A percentile compares a stretch with the other conserved stretches of the same genome.
Conservation (phyloP, 2,888 invertebrate genomes). For the Hyposoter dolosus region DNA sequence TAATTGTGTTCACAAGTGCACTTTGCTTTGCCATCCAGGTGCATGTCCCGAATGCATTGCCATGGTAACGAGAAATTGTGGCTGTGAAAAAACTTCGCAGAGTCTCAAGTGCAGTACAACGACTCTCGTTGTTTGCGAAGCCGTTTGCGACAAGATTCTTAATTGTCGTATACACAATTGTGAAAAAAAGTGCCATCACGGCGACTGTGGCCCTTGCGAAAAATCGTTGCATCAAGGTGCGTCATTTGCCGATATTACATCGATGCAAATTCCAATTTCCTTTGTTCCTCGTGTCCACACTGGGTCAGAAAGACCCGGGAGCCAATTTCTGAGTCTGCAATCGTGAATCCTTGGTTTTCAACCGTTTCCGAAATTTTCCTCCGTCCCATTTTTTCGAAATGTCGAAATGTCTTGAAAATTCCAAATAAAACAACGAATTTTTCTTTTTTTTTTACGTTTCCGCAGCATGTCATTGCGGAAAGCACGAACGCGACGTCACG, state of each 20-base stretch:
- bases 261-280: not conserved
- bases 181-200: conserved; percentile 91
- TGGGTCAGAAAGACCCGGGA: too few relatives aligned
- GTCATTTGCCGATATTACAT: conserved; percentile 19
- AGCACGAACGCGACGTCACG: conserved; percentile 87
- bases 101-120: conserved; percentile 91
- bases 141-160: conserved; percentile 90
- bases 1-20: conserved; percentile 81
- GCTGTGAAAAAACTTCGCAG: conserved; percentile 91
- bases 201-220: conserved; percentile 90
- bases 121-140: conserved; percentile 90
- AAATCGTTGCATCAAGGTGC: conserved; percentile 89
- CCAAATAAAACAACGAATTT: too few relatives aligned
- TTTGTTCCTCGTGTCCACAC: not conserved
- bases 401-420: too few relatives aligned
- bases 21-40: conserved; percentile 93
- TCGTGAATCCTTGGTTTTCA: too few relatives aligned
- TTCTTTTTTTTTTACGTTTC: conserved; percentile 30
- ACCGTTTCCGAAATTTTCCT: too few relatives aligned
- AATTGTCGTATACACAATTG: conserved; percentile 93
- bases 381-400: too few relatives aligned
- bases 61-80: conserved; percentile 90
- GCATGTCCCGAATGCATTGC: conserved; percentile 96
- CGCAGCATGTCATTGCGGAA: conserved; percentile 90
- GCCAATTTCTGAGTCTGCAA: too few relatives aligned